phyloP scores from a whole-genome alignment of 2,797 vertebrate species.

The Sebastiscus albofasciatus region DNA sequence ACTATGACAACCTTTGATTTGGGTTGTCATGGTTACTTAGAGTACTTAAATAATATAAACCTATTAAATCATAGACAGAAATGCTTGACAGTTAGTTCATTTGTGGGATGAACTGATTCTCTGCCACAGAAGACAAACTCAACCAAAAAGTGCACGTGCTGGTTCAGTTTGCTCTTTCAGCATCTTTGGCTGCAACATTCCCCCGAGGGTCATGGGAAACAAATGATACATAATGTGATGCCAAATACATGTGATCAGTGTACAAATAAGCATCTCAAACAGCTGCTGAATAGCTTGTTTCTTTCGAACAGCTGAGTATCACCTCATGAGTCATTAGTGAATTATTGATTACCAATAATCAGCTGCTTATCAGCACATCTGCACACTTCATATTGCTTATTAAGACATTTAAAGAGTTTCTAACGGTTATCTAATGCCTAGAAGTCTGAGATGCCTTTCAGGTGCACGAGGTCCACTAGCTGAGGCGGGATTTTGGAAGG shows the following conservation, averaged over 20 bases:
- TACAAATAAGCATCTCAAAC: not conserved
- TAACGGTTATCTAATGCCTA: not conserved
- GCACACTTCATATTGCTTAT: not conserved
- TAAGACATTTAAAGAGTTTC: not conserved
- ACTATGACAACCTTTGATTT: not conserved
- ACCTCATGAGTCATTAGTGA: not conserved
- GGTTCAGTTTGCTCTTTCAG: not conserved
- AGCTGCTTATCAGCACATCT: not conserved
- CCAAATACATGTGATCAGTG: not conserved
- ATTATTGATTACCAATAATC: not conserved
- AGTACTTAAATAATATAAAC: not conserved
- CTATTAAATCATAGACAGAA: not conserved
- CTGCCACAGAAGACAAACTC: not conserved
- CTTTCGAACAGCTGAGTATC: not conserved
- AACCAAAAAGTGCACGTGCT: conserved; percentile 13
- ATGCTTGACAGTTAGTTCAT: not conserved
- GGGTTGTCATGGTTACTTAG: not conserved
- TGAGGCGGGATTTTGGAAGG: not conserved
- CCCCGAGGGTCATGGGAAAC: not conserved
- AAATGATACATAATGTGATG: not conserved
- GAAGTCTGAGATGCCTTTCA: not conserved
- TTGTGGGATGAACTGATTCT: not conserved
- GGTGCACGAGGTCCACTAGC: not conserved
- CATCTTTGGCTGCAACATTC: not conserved
- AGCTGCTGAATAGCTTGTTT: not conserved